Percentiles rank a stretch among this genome's conserved stretches.
phyloP scores from a whole-genome alignment of 2,888 invertebrate species.

The Notodonta ziczac region DNA sequence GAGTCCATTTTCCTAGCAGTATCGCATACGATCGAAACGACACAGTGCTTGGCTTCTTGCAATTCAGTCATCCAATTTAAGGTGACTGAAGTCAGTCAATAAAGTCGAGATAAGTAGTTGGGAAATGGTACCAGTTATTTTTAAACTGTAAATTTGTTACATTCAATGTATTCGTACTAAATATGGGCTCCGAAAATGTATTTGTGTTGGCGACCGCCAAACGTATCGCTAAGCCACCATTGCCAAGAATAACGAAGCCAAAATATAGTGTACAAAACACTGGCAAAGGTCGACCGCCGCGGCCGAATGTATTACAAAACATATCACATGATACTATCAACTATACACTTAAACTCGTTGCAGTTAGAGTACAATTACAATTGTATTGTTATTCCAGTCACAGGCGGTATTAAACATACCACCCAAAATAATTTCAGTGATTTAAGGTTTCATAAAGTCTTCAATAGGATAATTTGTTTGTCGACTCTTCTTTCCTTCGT shows the following conservation, averaged over 20 bases:
- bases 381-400: background rate
- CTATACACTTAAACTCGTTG: background rate
- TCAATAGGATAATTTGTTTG: background rate
- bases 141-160: background rate
- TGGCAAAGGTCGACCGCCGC: constrained; percentile 33
- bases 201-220: constrained; percentile 28
- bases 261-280: constrained; percentile 42
- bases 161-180: background rate
- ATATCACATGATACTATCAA: constrained; percentile 7
- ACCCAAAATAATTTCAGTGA: background rate
- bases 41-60: too few species aligned
- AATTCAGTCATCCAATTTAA: too few species aligned
- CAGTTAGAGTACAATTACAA: background rate
- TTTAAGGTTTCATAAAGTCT: background rate
- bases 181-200: constrained; percentile 4
- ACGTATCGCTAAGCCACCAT: constrained; percentile 20
- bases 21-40: too few species aligned
- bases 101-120: too few species aligned
- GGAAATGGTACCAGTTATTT: background rate
- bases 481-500: background rate
- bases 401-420: background rate
- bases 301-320: constrained; percentile 30
- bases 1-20: too few species aligned
- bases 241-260: constrained; percentile 41
- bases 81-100: background rate